These are phyloP conservation scores for Clarias batrachus DNA, from an alignment of 2,113 vertebrate genomes.

Conservation along the genomic window DNA sequence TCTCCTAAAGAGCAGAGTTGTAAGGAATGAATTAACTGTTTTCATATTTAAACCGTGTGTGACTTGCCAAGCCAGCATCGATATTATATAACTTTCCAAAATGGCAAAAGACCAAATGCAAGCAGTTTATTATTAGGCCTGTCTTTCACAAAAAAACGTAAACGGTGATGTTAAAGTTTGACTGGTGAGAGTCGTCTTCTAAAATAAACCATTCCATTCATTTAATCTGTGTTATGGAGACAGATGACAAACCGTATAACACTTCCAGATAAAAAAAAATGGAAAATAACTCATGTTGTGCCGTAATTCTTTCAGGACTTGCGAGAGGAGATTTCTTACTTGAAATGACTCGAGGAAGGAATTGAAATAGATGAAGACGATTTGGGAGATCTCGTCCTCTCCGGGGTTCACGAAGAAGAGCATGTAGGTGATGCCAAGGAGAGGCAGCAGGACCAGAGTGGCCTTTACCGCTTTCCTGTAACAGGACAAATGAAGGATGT, in stretches of 20 bases:
- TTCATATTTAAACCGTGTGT: not conserved
- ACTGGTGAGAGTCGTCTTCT: not conserved
- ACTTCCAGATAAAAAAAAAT: not conserved
- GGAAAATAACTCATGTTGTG: not conserved
- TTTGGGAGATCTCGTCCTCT: constrained; percentile 90
- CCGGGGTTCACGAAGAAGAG: constrained; percentile 96
- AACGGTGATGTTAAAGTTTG: constrained; percentile 6
- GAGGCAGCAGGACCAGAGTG: constrained; percentile 90
- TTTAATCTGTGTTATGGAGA: constrained; percentile 13
- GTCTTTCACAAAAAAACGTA: constrained; percentile 7
- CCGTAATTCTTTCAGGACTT: not conserved
- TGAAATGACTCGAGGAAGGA: constrained; percentile 97
- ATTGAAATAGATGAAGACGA: constrained; percentile 98
- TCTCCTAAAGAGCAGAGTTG: not conserved
- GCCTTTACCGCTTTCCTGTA: constrained; percentile 96
- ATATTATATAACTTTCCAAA: constrained; percentile 9
- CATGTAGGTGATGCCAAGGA: constrained; percentile 99
- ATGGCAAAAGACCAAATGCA: constrained; percentile 18
- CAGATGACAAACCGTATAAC: constrained; percentile 2
- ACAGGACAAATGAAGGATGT: not conserved
- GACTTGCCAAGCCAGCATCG: not conserved
- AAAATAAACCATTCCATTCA: not conserved
- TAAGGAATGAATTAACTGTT: constrained; percentile 13
- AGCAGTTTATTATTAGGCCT: constrained; percentile 7
- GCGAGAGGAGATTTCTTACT: constrained; percentile 67